A percentile compares a stretch with the other conserved stretches of the same genome.
phyloP scores from a whole-genome alignment of 2,888 invertebrate species.

The Drymonia ruficornis region DNA sequence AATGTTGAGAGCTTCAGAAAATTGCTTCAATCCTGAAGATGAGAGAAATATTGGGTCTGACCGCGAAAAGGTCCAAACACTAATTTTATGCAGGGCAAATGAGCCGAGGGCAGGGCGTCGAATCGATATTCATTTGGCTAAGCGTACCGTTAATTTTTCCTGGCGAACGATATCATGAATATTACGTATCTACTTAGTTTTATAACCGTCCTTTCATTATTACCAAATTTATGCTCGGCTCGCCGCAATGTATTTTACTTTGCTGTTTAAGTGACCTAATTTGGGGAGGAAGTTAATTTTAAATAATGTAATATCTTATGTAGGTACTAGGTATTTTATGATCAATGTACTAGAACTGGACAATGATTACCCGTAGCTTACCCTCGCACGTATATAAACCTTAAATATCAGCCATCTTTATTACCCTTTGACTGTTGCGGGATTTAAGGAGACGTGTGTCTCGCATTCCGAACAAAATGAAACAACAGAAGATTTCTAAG shows the following conservation, averaged over 20 bases:
- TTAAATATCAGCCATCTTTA: too few relatives aligned
- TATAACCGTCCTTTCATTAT: conserved; percentile 43
- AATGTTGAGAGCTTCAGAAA: conserved; percentile 80
- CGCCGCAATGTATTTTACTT: conserved; percentile 15
- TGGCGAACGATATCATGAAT: conserved; percentile 67
- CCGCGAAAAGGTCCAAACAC: conserved; percentile 72
- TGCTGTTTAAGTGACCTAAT: not conserved
- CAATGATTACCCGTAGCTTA: too few relatives aligned
- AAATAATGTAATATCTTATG: too few relatives aligned
- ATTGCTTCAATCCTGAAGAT: conserved; percentile 76
- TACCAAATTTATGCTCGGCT: conserved; percentile 37
- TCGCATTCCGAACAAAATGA: conserved; percentile 1
- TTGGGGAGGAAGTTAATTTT: not conserved
- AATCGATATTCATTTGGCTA: conserved; percentile 79
- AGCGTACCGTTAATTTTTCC: conserved; percentile 72
- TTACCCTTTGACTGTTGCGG: too few relatives aligned
- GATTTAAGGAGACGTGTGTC: not conserved
- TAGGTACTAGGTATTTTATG: too few relatives aligned
- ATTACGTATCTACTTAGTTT: conserved; percentile 58
- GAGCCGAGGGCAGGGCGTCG: conserved; percentile 63
- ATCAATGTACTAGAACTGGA: too few relatives aligned
- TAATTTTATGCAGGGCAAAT: conserved; percentile 81
- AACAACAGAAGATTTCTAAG: conserved; percentile 7
- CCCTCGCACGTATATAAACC: too few relatives aligned
- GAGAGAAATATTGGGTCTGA: conserved; percentile 71